Percentiles rank a stretch among this genome's conserved stretches.
Evolutionary conservation across 2,888 invertebrate species (phyloP).

Genomic region (Tipula vernalis): DNA sequence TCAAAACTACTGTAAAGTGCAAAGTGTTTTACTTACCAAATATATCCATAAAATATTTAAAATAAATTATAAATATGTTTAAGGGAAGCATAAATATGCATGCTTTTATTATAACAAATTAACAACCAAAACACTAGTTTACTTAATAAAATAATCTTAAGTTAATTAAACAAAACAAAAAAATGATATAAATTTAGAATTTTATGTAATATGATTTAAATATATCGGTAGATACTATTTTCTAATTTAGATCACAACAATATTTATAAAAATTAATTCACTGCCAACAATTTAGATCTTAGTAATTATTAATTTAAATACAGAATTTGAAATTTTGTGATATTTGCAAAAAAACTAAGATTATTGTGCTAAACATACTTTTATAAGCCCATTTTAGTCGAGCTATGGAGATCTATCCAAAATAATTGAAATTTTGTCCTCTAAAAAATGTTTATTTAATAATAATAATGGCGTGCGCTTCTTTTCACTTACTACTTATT

Average conservation of each 20-base stretch:
- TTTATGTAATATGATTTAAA: background rate
- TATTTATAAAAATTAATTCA: background rate
- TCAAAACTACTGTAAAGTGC: background rate
- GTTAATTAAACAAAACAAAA: background rate
- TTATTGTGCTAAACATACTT: too few species aligned
- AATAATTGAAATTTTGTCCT: too few species aligned
- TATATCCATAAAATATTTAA: background rate
- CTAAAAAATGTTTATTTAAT: too few species aligned
- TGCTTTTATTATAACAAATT: background rate
- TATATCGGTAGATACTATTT: background rate
- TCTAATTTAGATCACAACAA: background rate
- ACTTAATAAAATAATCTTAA: background rate
- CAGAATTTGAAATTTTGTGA: too few species aligned
- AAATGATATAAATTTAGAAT: background rate
- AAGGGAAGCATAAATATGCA: background rate
- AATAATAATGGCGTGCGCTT: too few species aligned
- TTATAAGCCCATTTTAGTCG: too few species aligned
- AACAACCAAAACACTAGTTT: background rate
- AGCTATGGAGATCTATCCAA: too few species aligned
- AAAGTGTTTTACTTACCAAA: background rate
- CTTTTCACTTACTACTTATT: too few species aligned
- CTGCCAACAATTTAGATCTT: background rate
- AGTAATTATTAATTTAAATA: too few species aligned
- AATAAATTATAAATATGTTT: background rate
- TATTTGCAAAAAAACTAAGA: too few species aligned